A percentile compares a stretch with the other conserved stretches of the same genome.
These are phyloP conservation scores for Sinocyclocheilus rhinocerous DNA, from an alignment of 2,113 vertebrate species.

Conservation along the genomic window DNA sequence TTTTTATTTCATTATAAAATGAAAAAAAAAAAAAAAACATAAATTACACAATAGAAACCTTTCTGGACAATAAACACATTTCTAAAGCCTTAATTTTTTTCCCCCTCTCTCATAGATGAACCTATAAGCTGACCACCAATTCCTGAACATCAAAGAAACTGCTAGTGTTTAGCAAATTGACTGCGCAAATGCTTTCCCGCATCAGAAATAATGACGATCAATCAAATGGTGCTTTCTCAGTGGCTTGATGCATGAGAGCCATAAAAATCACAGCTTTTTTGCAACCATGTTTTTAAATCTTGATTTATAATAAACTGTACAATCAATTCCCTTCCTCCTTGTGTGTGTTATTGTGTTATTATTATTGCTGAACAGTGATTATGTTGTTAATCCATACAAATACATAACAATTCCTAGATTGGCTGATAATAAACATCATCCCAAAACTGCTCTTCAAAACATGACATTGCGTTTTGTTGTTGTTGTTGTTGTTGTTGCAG, in stretches of 20 bases:
- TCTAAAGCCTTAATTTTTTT: not conserved
- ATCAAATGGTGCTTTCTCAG: not conserved
- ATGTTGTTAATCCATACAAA: not conserved
- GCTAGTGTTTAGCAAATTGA: slow-evolving; percentile 4
- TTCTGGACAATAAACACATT: not conserved
- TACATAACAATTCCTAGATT: not conserved
- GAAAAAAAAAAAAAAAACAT: not conserved
- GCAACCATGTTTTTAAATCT: not conserved
- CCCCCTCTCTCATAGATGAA: not conserved
- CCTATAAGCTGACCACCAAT: not conserved
- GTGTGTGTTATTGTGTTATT: not conserved
- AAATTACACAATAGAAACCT: not conserved
- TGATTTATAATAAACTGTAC: not conserved
- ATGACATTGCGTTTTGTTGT: not conserved
- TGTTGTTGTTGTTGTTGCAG: not conserved
- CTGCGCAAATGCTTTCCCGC: not conserved
- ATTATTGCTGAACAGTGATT: not conserved
- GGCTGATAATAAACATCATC: not conserved
- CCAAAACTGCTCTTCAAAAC: not conserved
- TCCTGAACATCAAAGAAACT: not conserved
- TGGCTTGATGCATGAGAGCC: slow-evolving; percentile 15
- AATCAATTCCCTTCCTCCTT: not conserved
- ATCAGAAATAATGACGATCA: not conserved
- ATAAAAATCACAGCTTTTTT: not conserved
- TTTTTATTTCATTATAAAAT: not conserved